A percentile compares a stretch with the other conserved stretches of the same genome.
Evolutionary conservation across 2,888 invertebrate genomes (phyloP).

Genomic region (Diadegma fenestrale): DNA sequence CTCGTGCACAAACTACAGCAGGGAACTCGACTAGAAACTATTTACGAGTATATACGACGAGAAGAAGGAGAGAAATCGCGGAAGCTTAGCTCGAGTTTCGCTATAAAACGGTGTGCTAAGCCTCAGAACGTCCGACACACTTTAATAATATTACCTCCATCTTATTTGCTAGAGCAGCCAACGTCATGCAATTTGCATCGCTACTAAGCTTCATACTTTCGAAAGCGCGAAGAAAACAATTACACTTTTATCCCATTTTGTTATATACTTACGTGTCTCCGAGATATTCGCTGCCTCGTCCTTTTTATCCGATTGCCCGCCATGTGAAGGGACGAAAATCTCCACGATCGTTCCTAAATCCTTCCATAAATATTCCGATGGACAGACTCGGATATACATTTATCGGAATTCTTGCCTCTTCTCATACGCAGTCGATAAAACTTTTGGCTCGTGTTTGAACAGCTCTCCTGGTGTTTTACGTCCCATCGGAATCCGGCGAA

Average conservation of each 20-base stretch:
- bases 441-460: constrained; percentile 75
- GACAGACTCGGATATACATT: background rate
- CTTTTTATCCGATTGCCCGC: background rate
- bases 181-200: background rate
- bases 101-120: constrained; percentile 18
- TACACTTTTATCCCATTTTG: background rate
- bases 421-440: constrained; percentile 31
- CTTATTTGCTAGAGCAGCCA: constrained; percentile 21
- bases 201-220: background rate
- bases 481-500: constrained; percentile 94
- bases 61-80: constrained; percentile 8
- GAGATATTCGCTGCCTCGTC: background rate
- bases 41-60: background rate
- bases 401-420: constrained; percentile 1
- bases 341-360: background rate
- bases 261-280: background rate
- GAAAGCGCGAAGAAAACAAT: background rate
- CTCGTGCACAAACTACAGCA: background rate
- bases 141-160: constrained; percentile 47
- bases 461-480: constrained; percentile 94
- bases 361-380: constrained; percentile 42
- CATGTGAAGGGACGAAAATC: background rate
- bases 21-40: background rate
- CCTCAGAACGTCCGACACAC: constrained; percentile 31
- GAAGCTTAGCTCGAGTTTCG: constrained; percentile 2